Evolutionary conservation across 64 coral and sea anemone genomes (phyloP), one percentile per base, ranked within the genome.

Genomic region (Orbicella faveolata): DNA sequence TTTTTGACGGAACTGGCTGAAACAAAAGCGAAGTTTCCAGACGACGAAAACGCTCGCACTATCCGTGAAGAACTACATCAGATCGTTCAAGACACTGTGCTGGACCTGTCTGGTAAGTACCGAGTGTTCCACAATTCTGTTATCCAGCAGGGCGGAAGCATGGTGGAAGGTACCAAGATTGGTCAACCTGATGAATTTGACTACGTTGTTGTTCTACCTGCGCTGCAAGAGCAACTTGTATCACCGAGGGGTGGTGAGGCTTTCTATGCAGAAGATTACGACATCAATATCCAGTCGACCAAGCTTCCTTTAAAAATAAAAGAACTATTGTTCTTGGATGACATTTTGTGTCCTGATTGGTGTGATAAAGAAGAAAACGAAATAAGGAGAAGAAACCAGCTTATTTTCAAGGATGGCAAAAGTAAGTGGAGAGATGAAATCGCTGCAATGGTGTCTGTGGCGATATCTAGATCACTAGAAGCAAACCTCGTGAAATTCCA

Each of bases 111-210:
- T 57, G 48, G 75, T 88, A 90, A 90, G 48, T 90, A 90, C 76
- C 62, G 78, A 59, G n/a, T 90, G 63, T 90, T 90, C 36, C 76
- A 82, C 19, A 68, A 79, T 53, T 78, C 88, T 16, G 23, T 36
- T 65, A 14, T 92, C 57, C 90, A 87, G 19, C 59, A 87, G 20
- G 90, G 83, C 1, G 90, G 90, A 23, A 92, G 90, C 39, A 92
- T 92, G 90, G 67, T 37, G 10, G 90, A 92, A 14, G 90, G 90
- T 70, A 92, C 90, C 15, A 92, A 92, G 83, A 92, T 92, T 54
- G 90, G 90, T 0, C 57, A 78, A 30, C 33, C 90, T 30, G 83
- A 92, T 44, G 90, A 92, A 35, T 92, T 92, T 92, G 89, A 91
- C 79, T 91, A 84, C 16, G 78, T 91, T 35, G 3, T 91, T 75